Conservation (phyloP, 2,797 vertebrate genomes). For the Tolypeutes matacus region DNA sequence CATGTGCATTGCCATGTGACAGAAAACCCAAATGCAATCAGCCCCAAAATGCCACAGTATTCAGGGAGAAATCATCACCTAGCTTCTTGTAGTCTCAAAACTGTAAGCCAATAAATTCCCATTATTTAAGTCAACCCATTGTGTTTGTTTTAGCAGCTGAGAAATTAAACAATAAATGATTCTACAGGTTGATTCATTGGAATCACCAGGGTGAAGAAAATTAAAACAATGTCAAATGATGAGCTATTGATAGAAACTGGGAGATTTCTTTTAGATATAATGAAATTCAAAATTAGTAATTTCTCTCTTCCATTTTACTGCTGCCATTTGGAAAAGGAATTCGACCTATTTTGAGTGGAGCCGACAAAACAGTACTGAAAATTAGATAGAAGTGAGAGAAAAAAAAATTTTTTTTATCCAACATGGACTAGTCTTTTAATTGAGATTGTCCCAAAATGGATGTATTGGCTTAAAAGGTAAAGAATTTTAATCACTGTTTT, state of each 20-base stretch:
- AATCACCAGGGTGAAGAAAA: neutral
- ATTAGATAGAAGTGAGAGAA: neutral
- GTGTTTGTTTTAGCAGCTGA: too few species aligned
- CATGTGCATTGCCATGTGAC: too few species aligned
- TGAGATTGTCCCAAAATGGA: neutral
- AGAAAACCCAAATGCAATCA: too few species aligned
- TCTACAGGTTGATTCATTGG: neutral
- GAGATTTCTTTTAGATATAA: neutral
- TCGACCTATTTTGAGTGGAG: neutral
- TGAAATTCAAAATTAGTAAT: neutral
- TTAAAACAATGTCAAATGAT: neutral
- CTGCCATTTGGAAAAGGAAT: neutral
- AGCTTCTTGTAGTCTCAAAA: too few species aligned
- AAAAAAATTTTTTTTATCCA: neutral
- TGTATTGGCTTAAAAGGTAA: neutral
- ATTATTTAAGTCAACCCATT: too few species aligned
- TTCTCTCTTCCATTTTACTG: neutral
- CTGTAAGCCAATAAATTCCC: too few species aligned
- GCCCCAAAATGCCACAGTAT: too few species aligned
- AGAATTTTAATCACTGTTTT: neutral
- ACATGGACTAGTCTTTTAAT: neutral
- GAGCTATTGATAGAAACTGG: neutral
- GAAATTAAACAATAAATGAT: neutral
- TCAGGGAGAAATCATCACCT: too few species aligned
- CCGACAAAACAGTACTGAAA: neutral